Evolutionary conservation across 2,888 invertebrate genomes (phyloP).

Genomic region (Sicus ferrugineus): DNA sequence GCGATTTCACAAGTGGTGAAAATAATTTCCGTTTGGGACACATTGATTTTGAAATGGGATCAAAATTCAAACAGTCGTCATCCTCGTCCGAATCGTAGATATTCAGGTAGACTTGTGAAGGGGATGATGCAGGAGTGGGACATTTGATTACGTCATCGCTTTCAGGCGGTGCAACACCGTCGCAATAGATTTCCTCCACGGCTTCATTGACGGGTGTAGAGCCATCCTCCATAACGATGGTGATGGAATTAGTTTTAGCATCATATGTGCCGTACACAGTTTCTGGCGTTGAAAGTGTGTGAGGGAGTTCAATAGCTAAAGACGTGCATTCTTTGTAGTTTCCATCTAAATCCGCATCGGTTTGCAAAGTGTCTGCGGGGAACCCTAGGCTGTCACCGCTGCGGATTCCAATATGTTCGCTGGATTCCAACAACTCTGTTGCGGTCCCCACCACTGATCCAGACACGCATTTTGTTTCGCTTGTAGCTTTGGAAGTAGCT

Average conservation of each 20-base stretch:
- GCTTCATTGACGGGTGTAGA: constrained; percentile 67
- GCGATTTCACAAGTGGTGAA: constrained; percentile 58
- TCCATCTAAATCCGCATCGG: constrained; percentile 13
- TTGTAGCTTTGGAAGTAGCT: constrained; percentile 67
- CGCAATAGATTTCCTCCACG: constrained; percentile 64
- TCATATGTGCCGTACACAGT: constrained; percentile 77
- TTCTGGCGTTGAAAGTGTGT: constrained; percentile 62
- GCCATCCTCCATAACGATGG: constrained; percentile 73
- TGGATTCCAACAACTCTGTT: constrained; percentile 86
- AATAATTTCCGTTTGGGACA: constrained; percentile 51
- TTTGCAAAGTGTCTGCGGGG: constrained; percentile 35
- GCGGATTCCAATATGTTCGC: constrained; percentile 65
- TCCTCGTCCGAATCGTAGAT: constrained; percentile 48
- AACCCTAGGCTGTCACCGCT: constrained; percentile 53
- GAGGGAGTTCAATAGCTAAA: constrained; percentile 24
- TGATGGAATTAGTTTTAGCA: constrained; percentile 77
- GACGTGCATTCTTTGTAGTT: constrained; percentile 29
- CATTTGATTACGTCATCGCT: constrained; percentile 52
- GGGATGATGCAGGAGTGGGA: constrained; percentile 54
- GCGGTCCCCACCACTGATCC: constrained; percentile 86
- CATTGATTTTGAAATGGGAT: constrained; percentile 57
- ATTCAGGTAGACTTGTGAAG: constrained; percentile 55
- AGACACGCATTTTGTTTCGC: constrained; percentile 66
- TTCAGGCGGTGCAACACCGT: constrained; percentile 58
- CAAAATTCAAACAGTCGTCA: constrained; percentile 51